Evolutionary conservation across 2,797 vertebrate genomes (phyloP).

Genomic region (Balearica regulorum): DNA sequence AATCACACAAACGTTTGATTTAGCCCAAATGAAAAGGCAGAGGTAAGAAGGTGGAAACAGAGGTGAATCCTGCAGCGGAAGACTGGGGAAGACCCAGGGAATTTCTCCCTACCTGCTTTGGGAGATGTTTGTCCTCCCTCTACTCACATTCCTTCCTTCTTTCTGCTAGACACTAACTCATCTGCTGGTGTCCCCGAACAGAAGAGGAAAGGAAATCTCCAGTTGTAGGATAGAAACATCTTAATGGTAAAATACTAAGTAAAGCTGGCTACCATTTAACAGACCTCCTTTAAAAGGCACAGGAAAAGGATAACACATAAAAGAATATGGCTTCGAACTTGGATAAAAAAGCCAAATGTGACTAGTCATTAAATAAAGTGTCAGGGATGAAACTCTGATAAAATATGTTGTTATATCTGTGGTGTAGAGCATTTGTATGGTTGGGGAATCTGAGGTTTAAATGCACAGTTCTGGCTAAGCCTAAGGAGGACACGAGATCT

Average conservation of each 20-base stretch:
- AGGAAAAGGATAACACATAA: background rate
- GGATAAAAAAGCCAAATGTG: background rate
- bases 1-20: background rate
- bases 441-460: background rate
- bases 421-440: background rate
- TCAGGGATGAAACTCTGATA: background rate
- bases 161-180: background rate
- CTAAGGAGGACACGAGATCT: background rate
- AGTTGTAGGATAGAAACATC: background rate
- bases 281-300: background rate
- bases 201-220: background rate
- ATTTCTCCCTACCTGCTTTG: background rate
- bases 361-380: background rate
- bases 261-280: background rate
- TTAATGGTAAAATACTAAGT: background rate
- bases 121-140: background rate
- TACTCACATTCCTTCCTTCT: background rate
- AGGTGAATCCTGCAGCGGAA: background rate
- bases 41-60: background rate
- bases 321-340: background rate
- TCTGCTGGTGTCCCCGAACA: background rate
- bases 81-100: background rate
- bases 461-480: background rate
- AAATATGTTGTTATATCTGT: background rate
- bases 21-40: background rate